phyloP scores from a whole-genome alignment of 2,113 vertebrate species.

The Atrichornis clamosus region DNA sequence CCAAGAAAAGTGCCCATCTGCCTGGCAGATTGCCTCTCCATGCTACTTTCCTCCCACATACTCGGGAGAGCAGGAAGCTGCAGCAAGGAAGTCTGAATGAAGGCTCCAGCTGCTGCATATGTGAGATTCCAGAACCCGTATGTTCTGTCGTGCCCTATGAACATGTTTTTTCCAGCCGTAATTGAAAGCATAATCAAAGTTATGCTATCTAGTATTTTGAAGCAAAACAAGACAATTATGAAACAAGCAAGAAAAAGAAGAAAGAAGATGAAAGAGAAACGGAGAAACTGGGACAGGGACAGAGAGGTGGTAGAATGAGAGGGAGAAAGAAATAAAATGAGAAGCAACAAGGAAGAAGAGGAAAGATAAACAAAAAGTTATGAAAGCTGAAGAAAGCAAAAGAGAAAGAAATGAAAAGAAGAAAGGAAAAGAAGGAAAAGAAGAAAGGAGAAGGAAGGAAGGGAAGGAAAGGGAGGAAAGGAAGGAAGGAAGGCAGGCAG shows the following conservation, averaged over 20 bases:
- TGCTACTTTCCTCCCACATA: not conserved
- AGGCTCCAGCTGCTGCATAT: not conserved
- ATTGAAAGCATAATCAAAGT: not conserved
- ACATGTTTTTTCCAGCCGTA: not conserved
- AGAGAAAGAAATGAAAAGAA: not conserved
- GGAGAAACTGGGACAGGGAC: not conserved
- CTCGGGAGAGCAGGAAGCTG: not conserved
- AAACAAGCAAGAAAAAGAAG: not conserved
- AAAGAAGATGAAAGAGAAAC: not conserved
- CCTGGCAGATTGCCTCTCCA: not conserved
- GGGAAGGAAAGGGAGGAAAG: too few relatives aligned
- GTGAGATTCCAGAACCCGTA: not conserved
- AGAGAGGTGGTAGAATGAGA: not conserved
- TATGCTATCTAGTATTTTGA: not conserved
- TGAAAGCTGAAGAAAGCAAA: not conserved
- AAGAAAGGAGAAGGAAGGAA: rapidly evolving
- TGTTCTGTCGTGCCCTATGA: not conserved
- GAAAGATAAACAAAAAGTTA: not conserved
- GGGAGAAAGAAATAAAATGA: not conserved
- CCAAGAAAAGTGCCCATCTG: not conserved
- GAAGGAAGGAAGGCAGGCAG: not conserved
- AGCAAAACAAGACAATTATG: not conserved
- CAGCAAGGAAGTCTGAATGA: not conserved
- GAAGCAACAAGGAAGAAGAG: not conserved
- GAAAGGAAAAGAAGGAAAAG: rapidly evolving